These are phyloP conservation scores for Aptenodytes patagonicus DNA, from an alignment of 2,113 vertebrate genomes.

Conservation along the genomic window DNA sequence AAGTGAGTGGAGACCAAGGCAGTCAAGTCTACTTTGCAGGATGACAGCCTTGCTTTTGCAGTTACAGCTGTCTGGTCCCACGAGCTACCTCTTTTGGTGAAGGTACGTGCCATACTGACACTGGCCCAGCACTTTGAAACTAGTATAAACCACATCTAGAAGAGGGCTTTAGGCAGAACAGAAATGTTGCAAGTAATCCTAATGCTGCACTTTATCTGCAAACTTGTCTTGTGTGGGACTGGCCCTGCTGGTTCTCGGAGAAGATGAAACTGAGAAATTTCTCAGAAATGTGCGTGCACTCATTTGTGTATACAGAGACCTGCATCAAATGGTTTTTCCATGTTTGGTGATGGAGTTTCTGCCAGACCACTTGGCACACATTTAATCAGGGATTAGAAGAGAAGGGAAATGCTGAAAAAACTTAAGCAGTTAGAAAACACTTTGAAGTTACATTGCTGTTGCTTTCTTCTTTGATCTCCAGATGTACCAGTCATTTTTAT, in stretches of 20 bases:
- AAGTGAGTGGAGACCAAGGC: neutral
- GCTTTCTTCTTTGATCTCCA: conserved; percentile 50
- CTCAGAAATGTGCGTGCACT: neutral
- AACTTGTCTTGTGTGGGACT: neutral
- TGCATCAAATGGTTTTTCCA: neutral
- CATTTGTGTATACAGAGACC: neutral
- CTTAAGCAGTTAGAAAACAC: neutral
- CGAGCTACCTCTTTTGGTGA: neutral
- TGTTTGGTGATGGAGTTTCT: conserved; percentile 7
- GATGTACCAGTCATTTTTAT: neutral
- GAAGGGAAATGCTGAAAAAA: conserved; percentile 44
- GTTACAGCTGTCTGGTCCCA: neutral
- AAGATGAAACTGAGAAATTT: neutral
- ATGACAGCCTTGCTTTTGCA: neutral
- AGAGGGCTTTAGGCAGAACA: neutral
- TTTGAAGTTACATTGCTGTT: conserved; percentile 36
- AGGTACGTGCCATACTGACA: neutral
- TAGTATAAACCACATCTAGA: neutral
- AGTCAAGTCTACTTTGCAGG: neutral
- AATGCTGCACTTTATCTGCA: neutral
- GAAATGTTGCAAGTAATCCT: neutral
- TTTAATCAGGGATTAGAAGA: conserved; percentile 15
- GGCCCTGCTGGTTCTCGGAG: neutral
- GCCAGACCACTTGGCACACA: neutral
- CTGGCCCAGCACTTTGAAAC: neutral